phyloP scores from a whole-genome alignment of 2,113 vertebrate species.

The Corydoras sp. region DNA sequence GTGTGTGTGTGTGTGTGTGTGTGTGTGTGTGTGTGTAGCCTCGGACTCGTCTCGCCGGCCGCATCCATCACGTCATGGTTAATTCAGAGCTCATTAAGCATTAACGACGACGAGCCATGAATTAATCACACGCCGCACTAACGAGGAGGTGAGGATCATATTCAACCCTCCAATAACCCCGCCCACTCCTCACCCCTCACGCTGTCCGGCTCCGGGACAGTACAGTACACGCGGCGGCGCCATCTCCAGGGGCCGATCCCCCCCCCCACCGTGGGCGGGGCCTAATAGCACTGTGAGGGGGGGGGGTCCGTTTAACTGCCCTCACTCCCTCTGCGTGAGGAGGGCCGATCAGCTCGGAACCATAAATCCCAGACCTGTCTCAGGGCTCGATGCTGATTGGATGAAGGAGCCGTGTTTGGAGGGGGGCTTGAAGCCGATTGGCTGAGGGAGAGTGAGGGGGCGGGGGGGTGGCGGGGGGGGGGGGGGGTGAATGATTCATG shows the following conservation, averaged over 20 bases:
- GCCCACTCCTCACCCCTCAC: too few relatives aligned
- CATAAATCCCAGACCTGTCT: slow-evolving; percentile 32
- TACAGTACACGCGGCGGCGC: too few relatives aligned
- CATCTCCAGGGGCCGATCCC: not conserved
- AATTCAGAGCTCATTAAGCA: slow-evolving; percentile 39
- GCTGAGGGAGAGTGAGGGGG: too few relatives aligned
- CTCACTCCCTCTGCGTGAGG: slow-evolving; percentile 33
- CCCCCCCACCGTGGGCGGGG: too few relatives aligned
- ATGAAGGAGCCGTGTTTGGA: not conserved
- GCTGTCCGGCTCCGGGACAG: not conserved
- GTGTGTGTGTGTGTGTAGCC: too few relatives aligned
- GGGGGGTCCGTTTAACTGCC: not conserved
- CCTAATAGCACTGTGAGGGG: too few relatives aligned
- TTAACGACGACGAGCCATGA: slow-evolving; percentile 3
- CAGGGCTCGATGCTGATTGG: slow-evolving; percentile 8
- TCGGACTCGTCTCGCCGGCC: not conserved
- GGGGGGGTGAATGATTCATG: slow-evolving; percentile 34
- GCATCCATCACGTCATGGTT: slow-evolving; percentile 29
- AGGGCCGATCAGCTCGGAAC: slow-evolving; percentile 37
- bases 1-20: too few relatives aligned
- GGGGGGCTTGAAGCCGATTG: too few relatives aligned
- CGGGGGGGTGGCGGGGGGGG: too few relatives aligned
- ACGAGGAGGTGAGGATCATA: not conserved
- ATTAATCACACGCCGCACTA: slow-evolving; percentile 32
- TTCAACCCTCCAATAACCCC: too few relatives aligned